These are phyloP conservation scores for Dicentrarchus labrax DNA, from an alignment of 2,113 vertebrate genomes.

Conservation along the genomic window DNA sequence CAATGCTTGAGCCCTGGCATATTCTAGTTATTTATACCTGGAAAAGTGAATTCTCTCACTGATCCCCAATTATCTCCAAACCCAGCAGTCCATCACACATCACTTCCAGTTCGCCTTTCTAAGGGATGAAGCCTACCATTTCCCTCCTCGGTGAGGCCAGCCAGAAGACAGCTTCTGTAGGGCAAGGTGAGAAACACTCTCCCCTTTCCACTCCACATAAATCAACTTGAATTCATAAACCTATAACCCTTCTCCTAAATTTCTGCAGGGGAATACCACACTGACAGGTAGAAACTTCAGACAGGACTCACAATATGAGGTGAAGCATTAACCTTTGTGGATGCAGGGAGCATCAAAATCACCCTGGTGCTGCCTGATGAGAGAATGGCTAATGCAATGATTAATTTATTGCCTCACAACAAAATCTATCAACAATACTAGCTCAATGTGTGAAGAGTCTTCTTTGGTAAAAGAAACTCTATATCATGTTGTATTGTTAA, in stretches of 20 bases:
- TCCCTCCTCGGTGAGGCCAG: slow-evolving; percentile 27
- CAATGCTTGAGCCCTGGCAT: slow-evolving; percentile 4
- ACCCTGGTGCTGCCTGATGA: background rate
- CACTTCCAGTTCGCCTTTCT: slow-evolving; percentile 27
- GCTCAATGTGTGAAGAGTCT: background rate
- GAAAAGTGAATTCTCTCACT: slow-evolving; percentile 64
- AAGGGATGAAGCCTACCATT: slow-evolving; percentile 23
- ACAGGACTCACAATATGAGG: slow-evolving; percentile 22
- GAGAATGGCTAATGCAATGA: background rate
- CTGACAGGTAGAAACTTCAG: slow-evolving; percentile 30
- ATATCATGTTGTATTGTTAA: background rate
- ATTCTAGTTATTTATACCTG: slow-evolving; percentile 69
- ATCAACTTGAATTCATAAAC: slow-evolving; percentile 46
- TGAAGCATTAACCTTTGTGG: background rate
- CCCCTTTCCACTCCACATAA: slow-evolving; percentile 53
- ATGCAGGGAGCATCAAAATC: background rate
- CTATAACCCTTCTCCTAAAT: slow-evolving; percentile 18
- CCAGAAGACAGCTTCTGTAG: slow-evolving; percentile 40
- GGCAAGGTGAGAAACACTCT: slow-evolving; percentile 55
- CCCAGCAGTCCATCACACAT: slow-evolving; percentile 56
- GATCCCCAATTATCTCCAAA: slow-evolving; percentile 70
- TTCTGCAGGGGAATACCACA: slow-evolving; percentile 8
- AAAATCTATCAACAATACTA: too few relatives aligned
- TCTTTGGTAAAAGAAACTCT: background rate
- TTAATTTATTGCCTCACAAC: background rate